phyloP scores from a whole-genome alignment of 2,797 vertebrate genomes.

The Euphonia xanthogaster region DNA sequence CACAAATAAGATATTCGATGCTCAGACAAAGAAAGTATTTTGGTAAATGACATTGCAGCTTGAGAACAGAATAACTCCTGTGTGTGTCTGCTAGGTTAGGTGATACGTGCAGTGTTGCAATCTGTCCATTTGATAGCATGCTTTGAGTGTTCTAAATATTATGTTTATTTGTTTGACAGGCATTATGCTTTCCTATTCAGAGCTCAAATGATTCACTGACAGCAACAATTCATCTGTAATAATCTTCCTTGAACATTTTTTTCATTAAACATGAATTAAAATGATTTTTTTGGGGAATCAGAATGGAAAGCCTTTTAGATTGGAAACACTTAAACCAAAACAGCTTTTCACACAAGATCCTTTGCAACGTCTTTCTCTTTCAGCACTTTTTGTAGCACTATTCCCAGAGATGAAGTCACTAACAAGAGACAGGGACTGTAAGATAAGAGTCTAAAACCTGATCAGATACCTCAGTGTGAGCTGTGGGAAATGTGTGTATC shows the following conservation, averaged over 20 bases:
- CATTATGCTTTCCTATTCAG: background rate
- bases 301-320: conserved; percentile 26
- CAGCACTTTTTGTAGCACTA: background rate
- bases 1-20: background rate
- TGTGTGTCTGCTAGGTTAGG: background rate
- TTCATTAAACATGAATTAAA: background rate
- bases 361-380: background rate
- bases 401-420: background rate
- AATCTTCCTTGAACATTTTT: background rate
- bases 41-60: background rate
- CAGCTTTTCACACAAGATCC: background rate
- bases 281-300: background rate
- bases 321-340: conserved; percentile 19
- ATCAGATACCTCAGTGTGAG: conserved; percentile 32
- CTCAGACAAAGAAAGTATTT: conserved; percentile 19
- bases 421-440: background rate
- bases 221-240: background rate
- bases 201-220: background rate
- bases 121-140: background rate
- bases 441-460: conserved; percentile 44
- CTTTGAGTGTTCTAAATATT: conserved; percentile 12
- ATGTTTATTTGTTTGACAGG: conserved; percentile 34
- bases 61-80: conserved; percentile 21
- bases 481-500: conserved; percentile 25
- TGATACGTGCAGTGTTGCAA: background rate